Percentiles rank a stretch among this genome's conserved stretches.
Evolutionary conservation across 2,888 invertebrate genomes (phyloP).

Genomic region (Idaea straminata): DNA sequence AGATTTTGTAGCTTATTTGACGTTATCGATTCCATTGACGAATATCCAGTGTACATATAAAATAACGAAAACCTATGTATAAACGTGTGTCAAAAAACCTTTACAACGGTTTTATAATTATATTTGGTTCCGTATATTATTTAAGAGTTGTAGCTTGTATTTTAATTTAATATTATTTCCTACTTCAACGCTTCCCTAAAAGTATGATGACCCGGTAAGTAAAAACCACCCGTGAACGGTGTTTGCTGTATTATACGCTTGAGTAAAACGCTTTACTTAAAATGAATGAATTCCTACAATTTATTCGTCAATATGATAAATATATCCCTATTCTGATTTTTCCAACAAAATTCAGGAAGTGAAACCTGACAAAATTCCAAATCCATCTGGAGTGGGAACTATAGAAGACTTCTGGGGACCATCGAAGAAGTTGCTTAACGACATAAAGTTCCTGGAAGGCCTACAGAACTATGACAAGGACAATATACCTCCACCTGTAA

Average conservation of each 20-base stretch:
- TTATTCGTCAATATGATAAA: too few species aligned
- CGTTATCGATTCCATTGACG: not conserved
- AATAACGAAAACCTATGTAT: not conserved
- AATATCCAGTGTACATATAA: not conserved
- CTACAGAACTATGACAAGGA: constrained; percentile 95
- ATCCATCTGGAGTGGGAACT: constrained; percentile 90
- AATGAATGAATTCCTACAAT: too few species aligned
- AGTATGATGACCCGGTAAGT: constrained; percentile 64
- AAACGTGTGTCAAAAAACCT: not conserved
- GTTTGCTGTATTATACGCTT: not conserved
- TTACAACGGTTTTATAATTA: not conserved
- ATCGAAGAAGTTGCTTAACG: constrained; percentile 92
- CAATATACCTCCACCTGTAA: constrained; percentile 90
- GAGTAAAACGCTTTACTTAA: too few species aligned
- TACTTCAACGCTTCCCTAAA: constrained; percentile 29
- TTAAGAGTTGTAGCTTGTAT: constrained; percentile 4
- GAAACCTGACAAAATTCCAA: constrained; percentile 92
- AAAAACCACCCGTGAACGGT: not conserved
- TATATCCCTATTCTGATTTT: not conserved
- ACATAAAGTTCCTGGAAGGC: constrained; percentile 94
- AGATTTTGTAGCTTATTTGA: not conserved
- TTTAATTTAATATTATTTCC: constrained; percentile 21
- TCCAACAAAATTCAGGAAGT: constrained; percentile 78
- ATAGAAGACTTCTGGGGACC: constrained; percentile 97
- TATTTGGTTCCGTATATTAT: not conserved